These are phyloP conservation scores for Melanotaenia boesemani DNA, from an alignment of 2,797 vertebrate species.

Conservation along the genomic window DNA sequence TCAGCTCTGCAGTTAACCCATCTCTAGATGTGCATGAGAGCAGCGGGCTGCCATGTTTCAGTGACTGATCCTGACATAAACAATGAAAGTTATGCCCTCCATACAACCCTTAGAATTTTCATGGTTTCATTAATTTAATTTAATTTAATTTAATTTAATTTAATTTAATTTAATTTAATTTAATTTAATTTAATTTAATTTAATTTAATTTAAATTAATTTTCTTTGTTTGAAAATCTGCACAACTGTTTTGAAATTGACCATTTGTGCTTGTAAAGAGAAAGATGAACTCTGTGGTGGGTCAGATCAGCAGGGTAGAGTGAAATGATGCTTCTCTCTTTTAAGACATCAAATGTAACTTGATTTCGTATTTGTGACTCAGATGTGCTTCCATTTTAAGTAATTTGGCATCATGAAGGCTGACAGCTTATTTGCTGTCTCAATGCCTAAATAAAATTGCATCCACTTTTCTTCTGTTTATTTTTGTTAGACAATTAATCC, in stretches of 20 bases:
- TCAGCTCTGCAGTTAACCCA: too few relatives aligned
- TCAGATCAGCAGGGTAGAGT: slow-evolving; percentile 8
- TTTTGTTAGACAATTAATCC: slow-evolving; percentile 74
- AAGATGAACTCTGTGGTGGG: slow-evolving; percentile 8
- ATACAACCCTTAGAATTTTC: not conserved
- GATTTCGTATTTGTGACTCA: not conserved
- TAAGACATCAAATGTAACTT: not conserved
- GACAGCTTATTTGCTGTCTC: not conserved
- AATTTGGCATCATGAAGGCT: not conserved
- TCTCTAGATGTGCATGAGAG: too few relatives aligned
- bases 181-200: too few relatives aligned
- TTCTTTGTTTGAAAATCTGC: not conserved
- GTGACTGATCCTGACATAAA: too few relatives aligned
- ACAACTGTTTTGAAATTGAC: slow-evolving; percentile 33
- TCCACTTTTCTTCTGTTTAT: slow-evolving; percentile 60
- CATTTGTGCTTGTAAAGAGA: slow-evolving; percentile 16
- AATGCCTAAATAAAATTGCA: slow-evolving; percentile 38
- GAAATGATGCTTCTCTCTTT: slow-evolving; percentile 4
- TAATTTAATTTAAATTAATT: too few relatives aligned
- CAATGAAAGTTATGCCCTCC: too few relatives aligned
- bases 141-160: too few relatives aligned
- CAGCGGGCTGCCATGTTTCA: too few relatives aligned
- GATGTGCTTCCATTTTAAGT: not conserved
- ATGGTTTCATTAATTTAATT: slow-evolving; percentile 4
- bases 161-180: too few relatives aligned